Percentiles rank a stretch among this genome's conserved stretches.
Conservation (phyloP, 2,797 vertebrate species). For the Pangasius macronema region DNA sequence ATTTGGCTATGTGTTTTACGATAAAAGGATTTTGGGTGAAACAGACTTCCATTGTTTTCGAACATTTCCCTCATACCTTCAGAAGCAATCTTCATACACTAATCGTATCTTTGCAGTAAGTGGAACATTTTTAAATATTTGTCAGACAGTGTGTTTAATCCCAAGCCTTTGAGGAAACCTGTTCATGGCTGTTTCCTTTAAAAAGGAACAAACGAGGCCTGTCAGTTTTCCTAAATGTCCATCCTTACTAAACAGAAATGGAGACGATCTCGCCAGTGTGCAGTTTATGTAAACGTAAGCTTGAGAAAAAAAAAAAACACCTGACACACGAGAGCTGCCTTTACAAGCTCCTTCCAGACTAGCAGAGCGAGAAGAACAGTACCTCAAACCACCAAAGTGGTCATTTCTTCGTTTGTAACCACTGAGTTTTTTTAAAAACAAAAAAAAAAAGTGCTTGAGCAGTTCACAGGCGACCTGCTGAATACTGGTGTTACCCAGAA, state of each 20-base stretch:
- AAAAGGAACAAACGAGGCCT: background rate
- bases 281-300: constrained; percentile 45
- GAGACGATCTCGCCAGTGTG: constrained; percentile 30
- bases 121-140: background rate
- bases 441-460: constrained; percentile 16
- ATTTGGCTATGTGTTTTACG: background rate
- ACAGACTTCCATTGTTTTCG: constrained; percentile 1
- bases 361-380: background rate
- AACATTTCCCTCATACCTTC: background rate
- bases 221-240: background rate
- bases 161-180: background rate
- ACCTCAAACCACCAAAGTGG: background rate
- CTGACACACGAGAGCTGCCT: constrained; percentile 69
- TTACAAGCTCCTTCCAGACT: constrained; percentile 26
- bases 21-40: background rate
- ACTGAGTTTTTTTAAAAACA: background rate
- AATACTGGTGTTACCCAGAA: background rate
- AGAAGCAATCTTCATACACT: background rate
- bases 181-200: background rate
- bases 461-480: background rate
- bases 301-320: constrained; percentile 41
- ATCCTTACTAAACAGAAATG: constrained; percentile 15
- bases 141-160: background rate
- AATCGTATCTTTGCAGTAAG: background rate
- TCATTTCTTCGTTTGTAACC: background rate